phyloP scores from a whole-genome alignment of 2,888 invertebrate genomes.

The Brassicogethes aeneus region DNA sequence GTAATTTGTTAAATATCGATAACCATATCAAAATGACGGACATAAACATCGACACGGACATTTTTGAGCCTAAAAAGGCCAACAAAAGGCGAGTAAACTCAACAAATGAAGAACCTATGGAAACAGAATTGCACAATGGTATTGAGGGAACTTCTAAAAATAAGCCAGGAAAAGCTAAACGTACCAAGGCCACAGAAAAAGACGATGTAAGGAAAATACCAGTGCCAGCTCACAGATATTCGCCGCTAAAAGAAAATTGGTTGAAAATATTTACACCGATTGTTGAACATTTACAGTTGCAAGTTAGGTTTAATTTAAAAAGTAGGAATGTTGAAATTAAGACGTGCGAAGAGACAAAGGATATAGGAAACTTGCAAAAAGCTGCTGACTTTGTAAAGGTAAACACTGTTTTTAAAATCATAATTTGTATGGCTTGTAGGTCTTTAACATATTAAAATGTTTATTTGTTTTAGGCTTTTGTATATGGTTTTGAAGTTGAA shows the following conservation, averaged over 20 bases:
- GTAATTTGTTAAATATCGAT: not conserved
- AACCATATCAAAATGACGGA: conserved; percentile 32
- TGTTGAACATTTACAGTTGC: conserved; percentile 88
- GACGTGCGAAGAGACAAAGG: conserved; percentile 59
- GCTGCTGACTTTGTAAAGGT: conserved; percentile 93
- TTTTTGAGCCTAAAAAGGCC: conserved; percentile 47
- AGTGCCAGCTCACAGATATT: conserved; percentile 91
- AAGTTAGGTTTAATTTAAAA: conserved; percentile 90
- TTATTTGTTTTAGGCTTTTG: conserved; percentile 57
- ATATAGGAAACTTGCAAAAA: conserved; percentile 88
- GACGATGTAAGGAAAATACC: conserved; percentile 62
- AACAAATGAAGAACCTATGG: conserved; percentile 51
- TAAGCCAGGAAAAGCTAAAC: conserved; percentile 23
- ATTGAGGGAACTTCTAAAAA: conserved; percentile 46
- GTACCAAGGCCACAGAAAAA: conserved; percentile 43
- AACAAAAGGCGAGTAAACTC: conserved; percentile 45
- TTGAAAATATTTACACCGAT: conserved; percentile 93
- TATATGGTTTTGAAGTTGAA: conserved; percentile 94
- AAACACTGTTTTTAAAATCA: conserved; percentile 21
- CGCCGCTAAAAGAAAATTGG: conserved; percentile 95
- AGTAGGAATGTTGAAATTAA: conserved; percentile 84
- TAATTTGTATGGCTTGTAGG: not conserved
- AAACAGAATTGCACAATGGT: conserved; percentile 58
- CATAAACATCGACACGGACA: conserved; percentile 44
- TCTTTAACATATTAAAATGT: not conserved